Evolutionary conservation across 1,140 invertebrate species (phyloP).

Genomic region (Anoplolepis gracilipes): DNA sequence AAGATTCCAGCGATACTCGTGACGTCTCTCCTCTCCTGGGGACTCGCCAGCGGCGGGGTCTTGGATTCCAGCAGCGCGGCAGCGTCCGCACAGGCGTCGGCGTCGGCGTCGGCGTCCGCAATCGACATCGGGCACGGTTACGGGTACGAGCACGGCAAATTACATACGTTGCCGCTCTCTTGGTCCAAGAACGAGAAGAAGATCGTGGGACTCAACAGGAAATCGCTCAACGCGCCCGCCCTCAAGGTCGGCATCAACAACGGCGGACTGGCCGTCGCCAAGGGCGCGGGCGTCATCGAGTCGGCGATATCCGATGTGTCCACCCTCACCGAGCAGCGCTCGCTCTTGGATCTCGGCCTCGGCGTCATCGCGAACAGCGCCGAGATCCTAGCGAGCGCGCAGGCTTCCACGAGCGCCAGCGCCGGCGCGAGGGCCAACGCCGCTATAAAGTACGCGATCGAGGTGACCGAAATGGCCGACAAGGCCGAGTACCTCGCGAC

Average conservation of each 20-base stretch:
- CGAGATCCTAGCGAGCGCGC: neutral
- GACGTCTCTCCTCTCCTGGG: constrained; percentile 51
- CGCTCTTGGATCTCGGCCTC: neutral
- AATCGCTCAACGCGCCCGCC: neutral
- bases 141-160: neutral
- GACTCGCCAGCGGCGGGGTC: constrained; percentile 6
- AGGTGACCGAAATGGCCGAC: neutral
- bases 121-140: too few relatives aligned
- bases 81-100: constrained; percentile 25
- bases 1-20: constrained; percentile 60
- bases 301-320: neutral
- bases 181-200: neutral
- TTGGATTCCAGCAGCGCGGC: neutral
- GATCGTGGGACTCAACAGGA: neutral
- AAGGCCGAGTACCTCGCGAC: neutral
- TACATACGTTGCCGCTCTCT: too few relatives aligned
- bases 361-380: neutral
- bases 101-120: constrained; percentile 14
- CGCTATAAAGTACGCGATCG: neutral
- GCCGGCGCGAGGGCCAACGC: neutral
- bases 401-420: neutral
- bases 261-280: neutral
- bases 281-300: neutral
- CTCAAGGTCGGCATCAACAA: neutral
- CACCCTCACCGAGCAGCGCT: neutral